A percentile compares a stretch with the other conserved stretches of the same genome.
Conservation (phyloP, 2,888 invertebrate species). For the Ophion ellenae region DNA sequence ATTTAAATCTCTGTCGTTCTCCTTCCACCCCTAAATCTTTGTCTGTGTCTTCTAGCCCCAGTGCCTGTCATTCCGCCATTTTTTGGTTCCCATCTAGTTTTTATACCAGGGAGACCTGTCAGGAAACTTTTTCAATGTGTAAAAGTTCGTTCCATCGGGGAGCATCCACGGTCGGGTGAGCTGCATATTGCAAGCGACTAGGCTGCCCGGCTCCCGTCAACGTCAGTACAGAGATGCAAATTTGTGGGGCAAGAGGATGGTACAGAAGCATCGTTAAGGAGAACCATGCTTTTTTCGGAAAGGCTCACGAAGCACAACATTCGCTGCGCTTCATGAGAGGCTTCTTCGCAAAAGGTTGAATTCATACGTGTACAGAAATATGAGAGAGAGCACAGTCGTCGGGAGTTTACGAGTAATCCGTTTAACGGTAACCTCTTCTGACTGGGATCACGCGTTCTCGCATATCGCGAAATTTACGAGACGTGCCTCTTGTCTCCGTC, state of each 20-base stretch:
- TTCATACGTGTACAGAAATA: constrained; percentile 73
- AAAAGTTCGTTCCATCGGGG: constrained; percentile 65
- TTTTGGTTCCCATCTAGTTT: constrained; percentile 45
- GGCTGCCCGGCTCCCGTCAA: constrained; percentile 47
- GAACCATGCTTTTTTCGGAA: neutral
- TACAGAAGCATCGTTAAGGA: constrained; percentile 20
- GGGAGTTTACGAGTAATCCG: constrained; percentile 67
- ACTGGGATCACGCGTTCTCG: constrained; percentile 65
- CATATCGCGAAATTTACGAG: constrained; percentile 60
- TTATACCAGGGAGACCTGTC: constrained; percentile 57
- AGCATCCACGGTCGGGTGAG: constrained; percentile 56
- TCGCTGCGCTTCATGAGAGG: constrained; percentile 9
- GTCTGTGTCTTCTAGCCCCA: constrained; percentile 47
- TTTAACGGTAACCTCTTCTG: constrained; percentile 61
- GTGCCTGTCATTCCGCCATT: constrained; percentile 39
- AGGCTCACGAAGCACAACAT: neutral
- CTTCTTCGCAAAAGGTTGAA: constrained; percentile 71
- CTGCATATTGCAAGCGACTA: constrained; percentile 75
- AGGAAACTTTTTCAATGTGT: constrained; percentile 76
- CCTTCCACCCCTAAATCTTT: constrained; percentile 10
- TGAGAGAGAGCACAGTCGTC: constrained; percentile 57
- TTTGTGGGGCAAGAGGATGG: constrained; percentile 32
- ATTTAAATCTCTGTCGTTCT: constrained; percentile 73
- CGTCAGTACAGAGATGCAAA: constrained; percentile 58
- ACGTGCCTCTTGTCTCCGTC: constrained; percentile 30